phyloP scores from a whole-genome alignment of 2,797 vertebrate genomes.

The Pseudomugil tenellus region DNA sequence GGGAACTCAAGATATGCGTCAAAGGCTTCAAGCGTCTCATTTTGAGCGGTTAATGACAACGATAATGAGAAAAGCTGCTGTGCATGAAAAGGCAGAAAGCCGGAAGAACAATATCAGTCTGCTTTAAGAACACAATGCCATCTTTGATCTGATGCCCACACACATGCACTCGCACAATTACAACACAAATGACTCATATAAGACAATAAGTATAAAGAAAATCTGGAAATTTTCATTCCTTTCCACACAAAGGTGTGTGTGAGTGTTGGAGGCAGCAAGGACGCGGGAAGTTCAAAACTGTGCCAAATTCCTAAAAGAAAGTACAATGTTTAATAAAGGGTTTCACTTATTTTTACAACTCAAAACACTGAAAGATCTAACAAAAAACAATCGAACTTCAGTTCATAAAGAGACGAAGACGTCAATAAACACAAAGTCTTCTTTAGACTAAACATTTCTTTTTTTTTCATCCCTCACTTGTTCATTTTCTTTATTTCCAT shows the following conservation, averaged over 20 bases:
- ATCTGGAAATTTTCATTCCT: constrained; percentile 43
- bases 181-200: constrained; percentile 53
- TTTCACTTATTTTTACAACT: background rate
- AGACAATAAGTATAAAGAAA: constrained; percentile 54
- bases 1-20: constrained; percentile 52
- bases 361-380: background rate
- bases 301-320: constrained; percentile 3
- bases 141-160: constrained; percentile 77
- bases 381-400: background rate
- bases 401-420: too few species aligned
- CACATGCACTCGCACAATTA: constrained; percentile 11
- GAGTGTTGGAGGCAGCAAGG: constrained; percentile 5
- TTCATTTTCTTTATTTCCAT: constrained; percentile 11
- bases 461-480: background rate
- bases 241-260: background rate
- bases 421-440: background rate
- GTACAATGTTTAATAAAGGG: background rate
- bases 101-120: constrained; percentile 46
- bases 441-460: rapidly evolving
- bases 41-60: constrained; percentile 23
- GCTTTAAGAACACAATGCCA: constrained; percentile 72
- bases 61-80: constrained; percentile 75
- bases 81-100: constrained; percentile 25
- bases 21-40: constrained; percentile 23
- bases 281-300: background rate